These are phyloP conservation scores for Byasa hedistus DNA, from an alignment of 2,888 invertebrate genomes.

Conservation along the genomic window DNA sequence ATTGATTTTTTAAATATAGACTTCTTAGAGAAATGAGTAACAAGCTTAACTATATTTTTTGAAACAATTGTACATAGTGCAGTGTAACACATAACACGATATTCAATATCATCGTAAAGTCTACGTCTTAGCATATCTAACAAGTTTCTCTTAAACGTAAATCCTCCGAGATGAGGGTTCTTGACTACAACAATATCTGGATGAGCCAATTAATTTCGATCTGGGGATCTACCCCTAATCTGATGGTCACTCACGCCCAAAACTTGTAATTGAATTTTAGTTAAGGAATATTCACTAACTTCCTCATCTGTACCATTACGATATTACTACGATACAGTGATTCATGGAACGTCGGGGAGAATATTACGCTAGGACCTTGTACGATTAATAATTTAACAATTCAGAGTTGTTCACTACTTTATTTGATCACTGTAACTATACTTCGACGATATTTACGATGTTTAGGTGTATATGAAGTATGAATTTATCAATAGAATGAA, in stretches of 20 bases:
- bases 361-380: slow-evolving; percentile 28
- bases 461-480: slow-evolving; percentile 1
- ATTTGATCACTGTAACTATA: slow-evolving; percentile 20
- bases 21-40: too few relatives aligned
- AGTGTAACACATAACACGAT: background rate
- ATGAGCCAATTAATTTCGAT: slow-evolving; percentile 75
- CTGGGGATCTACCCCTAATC: slow-evolving; percentile 66
- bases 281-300: slow-evolving; percentile 60
- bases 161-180: slow-evolving; percentile 68
- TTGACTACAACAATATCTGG: slow-evolving; percentile 67
- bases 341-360: slow-evolving; percentile 32
- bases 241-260: slow-evolving; percentile 73
- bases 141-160: slow-evolving; percentile 48
- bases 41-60: too few relatives aligned
- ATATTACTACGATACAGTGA: slow-evolving; percentile 40
- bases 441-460: slow-evolving; percentile 10
- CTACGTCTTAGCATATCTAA: slow-evolving; percentile 41
- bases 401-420: slow-evolving; percentile 23
- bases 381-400: slow-evolving; percentile 29
- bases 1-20: too few relatives aligned
- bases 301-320: slow-evolving; percentile 40
- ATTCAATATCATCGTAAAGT: slow-evolving; percentile 38
- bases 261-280: slow-evolving; percentile 67
- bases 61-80: background rate
- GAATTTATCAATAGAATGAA: background rate